Evolutionary conservation across 2,888 invertebrate genomes (phyloP), one percentile per base, ranked within the genome.

Genomic region (Euphydryas editha): DNA sequence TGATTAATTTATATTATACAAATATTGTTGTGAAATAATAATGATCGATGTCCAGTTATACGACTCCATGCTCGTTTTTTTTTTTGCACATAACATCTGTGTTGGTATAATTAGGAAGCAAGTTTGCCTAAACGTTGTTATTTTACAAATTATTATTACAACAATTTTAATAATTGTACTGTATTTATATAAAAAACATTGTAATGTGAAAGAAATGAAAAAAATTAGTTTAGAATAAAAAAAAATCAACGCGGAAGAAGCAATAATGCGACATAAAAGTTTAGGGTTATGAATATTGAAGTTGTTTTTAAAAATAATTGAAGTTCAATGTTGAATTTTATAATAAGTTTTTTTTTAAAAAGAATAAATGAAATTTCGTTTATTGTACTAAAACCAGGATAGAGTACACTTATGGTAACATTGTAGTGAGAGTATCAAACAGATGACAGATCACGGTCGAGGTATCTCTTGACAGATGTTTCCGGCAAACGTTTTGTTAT

Each of bases 41-140:
- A 63, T 66, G 68, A 70, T 70, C 70, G 70, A 72, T 68, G 72
- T 70, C 66, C 68, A 65, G 70, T 62, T 37, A 64, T 49, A 65
- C 62, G 73, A 70, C 74, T 73, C 73, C 73, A 74, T 74, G 71
- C 73, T 74, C 73, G 59, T 72, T 72, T 73, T 68, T 68, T 15
- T 17, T 66, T 68, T 62, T 49, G 65, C 69, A 69, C 69, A 71
- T 44, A 69, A 72, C 65, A 72, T 39, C 20, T 56, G 67, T 67
- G 67, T 67, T 67, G 59, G 11, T 59, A 55, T 56, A 42, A 20
- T 20, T 17, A 36, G 58, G 21, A 59, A 51, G 5, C 10, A 59
- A 36, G 36, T 11, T 64, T 24, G 15, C 49, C 51, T 44, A 30
- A 2, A 36, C 30, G 8, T 54, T 36, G 8, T 36, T 36, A 36